Conservation (phyloP, 2,888 invertebrate species). For the Hyalella azteca region DNA sequence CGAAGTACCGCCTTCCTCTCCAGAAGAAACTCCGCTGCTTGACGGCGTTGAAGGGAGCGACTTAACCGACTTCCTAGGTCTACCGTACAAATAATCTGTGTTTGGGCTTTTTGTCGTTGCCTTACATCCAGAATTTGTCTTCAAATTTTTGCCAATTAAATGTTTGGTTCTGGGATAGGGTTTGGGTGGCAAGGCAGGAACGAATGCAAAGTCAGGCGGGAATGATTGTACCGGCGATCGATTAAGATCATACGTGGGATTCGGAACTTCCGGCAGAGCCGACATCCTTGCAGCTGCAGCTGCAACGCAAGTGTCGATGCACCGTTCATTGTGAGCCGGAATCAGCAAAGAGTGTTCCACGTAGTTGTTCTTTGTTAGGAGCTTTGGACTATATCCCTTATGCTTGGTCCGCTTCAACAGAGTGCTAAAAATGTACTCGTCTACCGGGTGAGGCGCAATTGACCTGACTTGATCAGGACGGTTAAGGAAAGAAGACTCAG, state of each 20-base stretch:
- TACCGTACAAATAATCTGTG: not conserved
- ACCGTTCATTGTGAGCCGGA: conserved; percentile 44
- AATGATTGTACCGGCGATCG: conserved; percentile 18
- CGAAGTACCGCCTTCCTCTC: conserved; percentile 19
- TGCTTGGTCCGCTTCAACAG: conserved; percentile 47
- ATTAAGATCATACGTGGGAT: conserved; percentile 37
- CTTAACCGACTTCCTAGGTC: not conserved
- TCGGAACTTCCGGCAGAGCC: not conserved
- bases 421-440: conserved; percentile 47
- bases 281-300: conserved; percentile 20
- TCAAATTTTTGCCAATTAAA: not conserved
- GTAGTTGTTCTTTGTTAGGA: conserved; percentile 40
- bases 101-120: not conserved
- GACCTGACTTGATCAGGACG: not conserved
- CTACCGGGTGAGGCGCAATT: conserved; percentile 41
- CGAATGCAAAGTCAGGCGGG: not conserved
- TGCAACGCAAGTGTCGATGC: conserved; percentile 50
- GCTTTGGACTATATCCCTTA: not conserved
- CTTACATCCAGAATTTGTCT: not conserved
- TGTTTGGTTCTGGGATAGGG: conserved; percentile 11
- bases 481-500: not conserved
- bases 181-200: not conserved
- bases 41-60: conserved; percentile 17
- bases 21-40: conserved; percentile 31
- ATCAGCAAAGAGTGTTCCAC: conserved; percentile 26